phyloP scores from a whole-genome alignment of 2,113 vertebrate species.

The Oxygymnocypris stewartii region DNA sequence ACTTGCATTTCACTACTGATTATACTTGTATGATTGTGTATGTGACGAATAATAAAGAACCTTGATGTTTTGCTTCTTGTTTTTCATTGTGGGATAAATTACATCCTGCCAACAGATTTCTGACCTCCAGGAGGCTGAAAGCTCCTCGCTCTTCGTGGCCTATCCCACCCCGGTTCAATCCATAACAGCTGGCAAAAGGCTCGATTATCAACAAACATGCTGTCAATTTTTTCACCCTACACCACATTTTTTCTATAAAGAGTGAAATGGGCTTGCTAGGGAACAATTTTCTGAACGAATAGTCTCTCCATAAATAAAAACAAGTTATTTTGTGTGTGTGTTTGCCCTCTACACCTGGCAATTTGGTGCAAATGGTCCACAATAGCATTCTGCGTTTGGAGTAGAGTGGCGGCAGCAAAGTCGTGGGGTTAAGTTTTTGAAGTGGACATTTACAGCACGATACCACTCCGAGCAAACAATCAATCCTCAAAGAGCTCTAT shows the following conservation, averaged over 20 bases:
- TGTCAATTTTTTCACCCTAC: not conserved
- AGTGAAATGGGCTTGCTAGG: slow-evolving; percentile 8
- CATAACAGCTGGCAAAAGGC: not conserved
- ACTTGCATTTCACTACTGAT: no score
- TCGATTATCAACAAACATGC: not conserved
- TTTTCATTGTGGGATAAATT: not conserved
- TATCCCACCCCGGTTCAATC: not conserved
- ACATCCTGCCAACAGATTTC: not conserved
- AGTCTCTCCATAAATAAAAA: slow-evolving; percentile 25
- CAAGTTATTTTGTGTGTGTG: not conserved
- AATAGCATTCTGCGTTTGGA: slow-evolving; percentile 6
- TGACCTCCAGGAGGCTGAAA: slow-evolving; percentile 8
- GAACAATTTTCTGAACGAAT: slow-evolving; percentile 14
- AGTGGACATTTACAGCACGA: not conserved
- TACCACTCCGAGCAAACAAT: not conserved
- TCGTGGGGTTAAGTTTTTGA: not conserved
- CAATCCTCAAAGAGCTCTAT: not conserved
- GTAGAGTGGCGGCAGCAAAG: not conserved
- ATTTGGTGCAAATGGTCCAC: not conserved
- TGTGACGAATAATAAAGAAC: no score
- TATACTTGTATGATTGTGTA: no score
- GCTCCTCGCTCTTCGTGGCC: not conserved
- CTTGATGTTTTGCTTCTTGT: not conserved
- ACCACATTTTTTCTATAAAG: not conserved
- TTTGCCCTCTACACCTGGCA: not conserved